Base-by-base conservation (phyloP, 2,888 invertebrate species). In the Alentia gelatinosa region DNA sequence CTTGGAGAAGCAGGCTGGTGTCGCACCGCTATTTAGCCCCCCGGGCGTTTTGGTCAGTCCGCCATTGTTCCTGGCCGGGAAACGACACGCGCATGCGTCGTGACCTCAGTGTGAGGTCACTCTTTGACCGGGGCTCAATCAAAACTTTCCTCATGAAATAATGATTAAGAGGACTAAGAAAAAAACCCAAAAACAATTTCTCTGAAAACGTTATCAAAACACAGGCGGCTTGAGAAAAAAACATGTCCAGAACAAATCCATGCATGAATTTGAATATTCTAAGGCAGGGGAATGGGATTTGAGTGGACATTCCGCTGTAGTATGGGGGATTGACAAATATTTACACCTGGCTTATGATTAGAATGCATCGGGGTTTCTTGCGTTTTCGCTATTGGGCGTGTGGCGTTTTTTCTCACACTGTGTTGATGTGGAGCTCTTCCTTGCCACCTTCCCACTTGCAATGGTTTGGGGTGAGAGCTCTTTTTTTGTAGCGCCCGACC, bases 81-180 rank as follows among this genome's bases (percentile, higher is more conserved):
- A 79, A 39, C 39, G 37, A 37, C 23, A 39, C 79, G 79, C 79
- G 79, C 79, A 79, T 79, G 79, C 79, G 37, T n/a, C 35, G 74
- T 79, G 39, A 79, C 79, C 79, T 35, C 37, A 79, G 23, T 3
- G 79, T 37, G 79, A 79, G 79, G 79, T 79, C 79, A 79, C 37
- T 37, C 39, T 37, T 79, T 79, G 79, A 79, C 79, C 79, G 23
- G n/a, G 37, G 37, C 26, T 0, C 79, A 79, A 79, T 79, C 39
- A 35, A 79, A 39, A 79, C 35, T 5, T 79, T 37, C 39, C 35
- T 39, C 79, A 35, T 35, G 79, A 79, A 79, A 79, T 35, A 79
- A 79, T 79, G 0, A 79, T 79, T 35, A 79, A 35, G 35, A 4
- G 37, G 37, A 37, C 79, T 39, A 26, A 35, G 63, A 19, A n/a